A percentile compares a stretch with the other conserved stretches of the same genome.
These are phyloP conservation scores for Cnemophilus loriae DNA, from an alignment of 2,113 vertebrate species.

Conservation along the genomic window DNA sequence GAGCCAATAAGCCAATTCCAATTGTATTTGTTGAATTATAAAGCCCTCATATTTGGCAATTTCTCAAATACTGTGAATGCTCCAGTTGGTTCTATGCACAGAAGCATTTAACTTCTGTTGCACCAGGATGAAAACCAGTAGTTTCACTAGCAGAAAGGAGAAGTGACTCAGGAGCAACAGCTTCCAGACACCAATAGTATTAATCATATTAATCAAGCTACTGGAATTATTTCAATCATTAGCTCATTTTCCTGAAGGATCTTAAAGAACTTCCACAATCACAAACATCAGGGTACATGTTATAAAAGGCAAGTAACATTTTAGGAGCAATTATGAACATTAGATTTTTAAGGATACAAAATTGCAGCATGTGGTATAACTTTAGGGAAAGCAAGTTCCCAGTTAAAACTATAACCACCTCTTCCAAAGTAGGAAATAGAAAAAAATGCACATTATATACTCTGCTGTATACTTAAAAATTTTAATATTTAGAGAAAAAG, in stretches of 20 bases:
- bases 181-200: background rate
- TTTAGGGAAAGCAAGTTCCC: background rate
- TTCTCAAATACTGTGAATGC: background rate
- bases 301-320: background rate
- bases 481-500: background rate
- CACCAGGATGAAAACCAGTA: background rate
- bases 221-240: background rate
- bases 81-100: background rate
- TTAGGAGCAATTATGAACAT: background rate
- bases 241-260: background rate
- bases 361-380: background rate
- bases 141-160: background rate
- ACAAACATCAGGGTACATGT: background rate
- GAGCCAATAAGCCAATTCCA: background rate
- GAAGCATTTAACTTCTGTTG: background rate
- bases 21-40: background rate
- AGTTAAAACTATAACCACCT: background rate
- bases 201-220: background rate
- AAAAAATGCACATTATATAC: background rate
- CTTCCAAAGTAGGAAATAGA: background rate
- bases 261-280: background rate
- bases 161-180: background rate
- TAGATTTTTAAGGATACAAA: background rate
- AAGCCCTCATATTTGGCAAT: background rate
- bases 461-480: background rate